Conservation (phyloP, 2,888 invertebrate genomes). For the Odontomyia ornata region DNA sequence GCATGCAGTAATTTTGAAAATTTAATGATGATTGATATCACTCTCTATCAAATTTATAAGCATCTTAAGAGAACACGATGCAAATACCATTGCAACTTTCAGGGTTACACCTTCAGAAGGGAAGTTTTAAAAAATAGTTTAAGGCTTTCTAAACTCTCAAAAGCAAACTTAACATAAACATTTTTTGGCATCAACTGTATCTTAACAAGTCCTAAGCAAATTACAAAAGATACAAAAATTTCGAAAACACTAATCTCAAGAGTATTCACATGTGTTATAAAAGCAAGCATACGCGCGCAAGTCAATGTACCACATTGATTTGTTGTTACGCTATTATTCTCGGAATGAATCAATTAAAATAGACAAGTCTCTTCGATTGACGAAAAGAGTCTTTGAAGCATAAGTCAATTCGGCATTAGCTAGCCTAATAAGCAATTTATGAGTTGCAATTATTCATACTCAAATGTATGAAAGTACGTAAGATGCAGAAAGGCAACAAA, state of each 20-base stretch:
- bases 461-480: not conserved
- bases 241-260: not conserved
- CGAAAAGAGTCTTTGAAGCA: constrained; percentile 20
- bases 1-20: not conserved
- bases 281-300: not conserved
- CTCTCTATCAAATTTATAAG: too few species aligned
- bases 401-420: constrained; percentile 39
- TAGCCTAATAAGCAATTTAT: constrained; percentile 41
- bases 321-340: constrained; percentile 36
- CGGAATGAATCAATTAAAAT: constrained; percentile 42
- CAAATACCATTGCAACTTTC: too few species aligned
- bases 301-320: constrained; percentile 36
- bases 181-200: not conserved
- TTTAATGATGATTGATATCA: too few species aligned
- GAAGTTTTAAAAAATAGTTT: too few species aligned
- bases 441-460: constrained; percentile 38
- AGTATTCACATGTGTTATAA: not conserved
- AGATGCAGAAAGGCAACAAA: not conserved
- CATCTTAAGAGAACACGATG: too few species aligned
- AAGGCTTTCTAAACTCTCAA: too few species aligned
- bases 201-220: not conserved
- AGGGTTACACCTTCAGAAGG: too few species aligned
- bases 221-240: not conserved
- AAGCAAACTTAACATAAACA: too few species aligned
- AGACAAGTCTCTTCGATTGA: constrained; percentile 32